phyloP scores from a whole-genome alignment of 2,797 vertebrate species.

The Fistularia commersonii region DNA sequence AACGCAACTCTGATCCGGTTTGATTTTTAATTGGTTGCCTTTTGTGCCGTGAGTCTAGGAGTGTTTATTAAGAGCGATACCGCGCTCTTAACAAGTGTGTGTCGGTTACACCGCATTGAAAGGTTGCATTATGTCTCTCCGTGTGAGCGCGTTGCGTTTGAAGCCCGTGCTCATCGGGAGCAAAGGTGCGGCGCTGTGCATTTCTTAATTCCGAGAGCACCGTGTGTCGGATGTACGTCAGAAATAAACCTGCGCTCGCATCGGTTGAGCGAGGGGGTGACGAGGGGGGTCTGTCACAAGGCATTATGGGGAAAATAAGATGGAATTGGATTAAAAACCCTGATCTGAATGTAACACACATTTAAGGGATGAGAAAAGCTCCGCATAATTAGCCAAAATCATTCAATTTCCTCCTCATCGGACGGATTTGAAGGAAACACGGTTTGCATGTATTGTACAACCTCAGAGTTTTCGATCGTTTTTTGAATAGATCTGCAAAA shows the following conservation, averaged over 20 bases:
- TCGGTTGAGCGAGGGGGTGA: neutral
- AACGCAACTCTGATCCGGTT: conserved; percentile 68
- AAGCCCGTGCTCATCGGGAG: conserved; percentile 31
- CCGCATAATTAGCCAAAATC: conserved; percentile 12
- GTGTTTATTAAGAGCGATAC: too few species aligned
- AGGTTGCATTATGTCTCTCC: conserved; percentile 32
- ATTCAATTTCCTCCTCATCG: conserved; percentile 4
- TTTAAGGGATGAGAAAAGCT: conserved; percentile 30
- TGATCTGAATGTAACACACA: conserved; percentile 49
- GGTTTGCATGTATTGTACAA: neutral
- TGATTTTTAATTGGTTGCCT: conserved; percentile 75
- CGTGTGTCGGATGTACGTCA: conserved; percentile 33
- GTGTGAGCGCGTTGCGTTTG: conserved; percentile 21
- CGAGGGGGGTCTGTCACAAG: neutral
- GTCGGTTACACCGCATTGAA: conserved; percentile 76
- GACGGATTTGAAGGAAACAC: neutral
- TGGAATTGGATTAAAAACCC: conserved; percentile 34
- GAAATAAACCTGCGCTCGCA: conserved; percentile 15
- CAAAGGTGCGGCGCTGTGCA: conserved; percentile 45
- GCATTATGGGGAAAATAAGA: neutral
- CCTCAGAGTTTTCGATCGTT: too few species aligned
- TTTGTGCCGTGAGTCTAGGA: conserved; percentile 71
- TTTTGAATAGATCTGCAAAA: too few species aligned
- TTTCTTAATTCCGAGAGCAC: conserved; percentile 20
- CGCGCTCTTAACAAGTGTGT: too few species aligned